Conservation (phyloP, 2,113 vertebrate species). For the Riparia riparia region DNA sequence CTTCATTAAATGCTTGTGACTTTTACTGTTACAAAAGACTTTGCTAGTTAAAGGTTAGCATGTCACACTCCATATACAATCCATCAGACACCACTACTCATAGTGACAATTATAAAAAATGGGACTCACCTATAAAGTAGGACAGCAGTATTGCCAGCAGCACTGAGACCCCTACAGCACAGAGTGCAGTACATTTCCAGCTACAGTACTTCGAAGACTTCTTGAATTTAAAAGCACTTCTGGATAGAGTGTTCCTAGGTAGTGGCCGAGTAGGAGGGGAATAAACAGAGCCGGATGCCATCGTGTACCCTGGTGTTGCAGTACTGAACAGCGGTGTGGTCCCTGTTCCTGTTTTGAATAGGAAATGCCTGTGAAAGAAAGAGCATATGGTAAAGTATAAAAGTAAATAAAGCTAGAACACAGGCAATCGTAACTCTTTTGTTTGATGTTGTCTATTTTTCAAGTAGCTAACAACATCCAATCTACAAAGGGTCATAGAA, state of each 20-base stretch:
- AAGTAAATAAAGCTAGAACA: slow-evolving; percentile 1
- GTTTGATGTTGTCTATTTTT: not conserved
- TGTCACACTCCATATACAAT: not conserved
- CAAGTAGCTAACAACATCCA: not conserved
- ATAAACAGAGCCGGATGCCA: slow-evolving; percentile 97
- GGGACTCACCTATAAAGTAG: slow-evolving; percentile 93
- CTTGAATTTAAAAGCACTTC: slow-evolving; percentile 99
- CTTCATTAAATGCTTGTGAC: not conserved
- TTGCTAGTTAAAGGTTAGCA: not conserved
- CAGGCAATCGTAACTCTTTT: not conserved
- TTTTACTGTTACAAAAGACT: not conserved
- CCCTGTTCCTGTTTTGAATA: slow-evolving; percentile 98
- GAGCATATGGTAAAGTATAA: not conserved
- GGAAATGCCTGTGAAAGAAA: slow-evolving; percentile 90
- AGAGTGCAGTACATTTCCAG: slow-evolving; percentile 97
- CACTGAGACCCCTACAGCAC: slow-evolving; percentile 92
- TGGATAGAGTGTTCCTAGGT: slow-evolving; percentile 93
- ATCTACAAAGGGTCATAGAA: not conserved
- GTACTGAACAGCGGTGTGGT: slow-evolving; percentile 96
- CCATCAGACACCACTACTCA: not conserved
- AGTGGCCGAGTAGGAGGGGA: slow-evolving; percentile 95
- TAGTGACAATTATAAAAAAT: not conserved
- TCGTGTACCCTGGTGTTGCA: slow-evolving; percentile 95
- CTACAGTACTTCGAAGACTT: slow-evolving; percentile 97
- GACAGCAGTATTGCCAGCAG: slow-evolving; percentile 93